A percentile compares a stretch with the other conserved stretches of the same genome.
Conservation (phyloP, 2,888 invertebrate genomes). For the Apamea monoglypha region DNA sequence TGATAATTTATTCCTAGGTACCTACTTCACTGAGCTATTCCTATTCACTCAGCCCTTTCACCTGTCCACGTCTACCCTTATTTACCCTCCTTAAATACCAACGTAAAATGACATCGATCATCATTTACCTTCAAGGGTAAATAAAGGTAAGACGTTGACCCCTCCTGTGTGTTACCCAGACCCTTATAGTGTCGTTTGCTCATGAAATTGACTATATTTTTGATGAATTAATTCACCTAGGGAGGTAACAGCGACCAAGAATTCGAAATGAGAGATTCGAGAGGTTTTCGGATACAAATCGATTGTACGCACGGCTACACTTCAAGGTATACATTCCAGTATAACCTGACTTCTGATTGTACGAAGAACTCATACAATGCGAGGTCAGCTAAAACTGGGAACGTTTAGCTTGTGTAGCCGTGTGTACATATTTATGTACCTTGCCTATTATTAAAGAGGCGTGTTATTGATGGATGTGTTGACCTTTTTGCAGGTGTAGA, state of each 20-base stretch:
- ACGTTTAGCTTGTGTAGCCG: not conserved
- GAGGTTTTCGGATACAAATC: slow-evolving; percentile 21
- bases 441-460: not conserved
- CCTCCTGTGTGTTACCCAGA: not conserved
- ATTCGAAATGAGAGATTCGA: not conserved
- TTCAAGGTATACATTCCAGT: not conserved
- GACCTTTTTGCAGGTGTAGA: not conserved
- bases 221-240: slow-evolving; percentile 13
- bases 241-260: not conserved
- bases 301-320: not conserved
- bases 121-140: slow-evolving; percentile 7
- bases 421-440: no score
- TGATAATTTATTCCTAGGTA: slow-evolving; percentile 6
- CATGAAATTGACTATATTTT: slow-evolving; percentile 5
- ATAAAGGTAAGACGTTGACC: slow-evolving; percentile 24
- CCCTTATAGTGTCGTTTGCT: not conserved
- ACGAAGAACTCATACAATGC: not conserved
- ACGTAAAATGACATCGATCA: slow-evolving; percentile 17
- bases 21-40: slow-evolving; percentile 1
- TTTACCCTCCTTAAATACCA: slow-evolving; percentile 8
- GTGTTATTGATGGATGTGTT: not conserved
- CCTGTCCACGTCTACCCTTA: not conserved
- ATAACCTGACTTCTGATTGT: not conserved
- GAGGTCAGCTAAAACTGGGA: not conserved
- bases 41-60: slow-evolving; percentile 4